A percentile compares a stretch with the other conserved stretches of the same genome.
These are phyloP conservation scores for Zaprionus inermis DNA, from an alignment of 1,140 invertebrate genomes.

Conservation along the genomic window DNA sequence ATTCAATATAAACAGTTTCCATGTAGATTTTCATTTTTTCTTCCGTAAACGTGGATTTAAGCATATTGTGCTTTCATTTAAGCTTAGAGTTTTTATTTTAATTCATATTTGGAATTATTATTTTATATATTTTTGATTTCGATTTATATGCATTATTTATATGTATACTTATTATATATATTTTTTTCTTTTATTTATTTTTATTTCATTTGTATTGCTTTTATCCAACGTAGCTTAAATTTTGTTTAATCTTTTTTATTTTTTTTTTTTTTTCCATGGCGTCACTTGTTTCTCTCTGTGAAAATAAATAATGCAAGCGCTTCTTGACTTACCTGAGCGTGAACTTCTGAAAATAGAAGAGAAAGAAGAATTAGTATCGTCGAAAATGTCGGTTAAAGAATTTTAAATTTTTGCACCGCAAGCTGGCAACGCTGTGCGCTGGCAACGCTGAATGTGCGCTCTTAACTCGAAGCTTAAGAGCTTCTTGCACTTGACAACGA, in stretches of 20 bases:
- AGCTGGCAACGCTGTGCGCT: slow-evolving; percentile 46
- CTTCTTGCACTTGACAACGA: slow-evolving; percentile 4
- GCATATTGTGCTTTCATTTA: too few species aligned
- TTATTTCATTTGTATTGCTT: not conserved
- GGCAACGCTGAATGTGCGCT: slow-evolving; percentile 30
- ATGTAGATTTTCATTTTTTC: too few species aligned
- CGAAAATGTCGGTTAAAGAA: slow-evolving; percentile 36
- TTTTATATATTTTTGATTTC: not conserved
- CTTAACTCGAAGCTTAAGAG: slow-evolving; percentile 56
- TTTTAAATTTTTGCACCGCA: slow-evolving; percentile 31
- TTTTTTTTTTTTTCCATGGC: not conserved
- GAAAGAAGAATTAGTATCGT: not conserved
- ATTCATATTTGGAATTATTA: not conserved
- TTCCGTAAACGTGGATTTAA: too few species aligned
- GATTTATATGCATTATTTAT: too few species aligned
- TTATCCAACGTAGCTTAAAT: not conserved
- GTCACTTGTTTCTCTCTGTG: slow-evolving; percentile 59
- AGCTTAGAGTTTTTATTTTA: too few species aligned
- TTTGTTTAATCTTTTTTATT: not conserved
- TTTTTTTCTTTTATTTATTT: too few species aligned
- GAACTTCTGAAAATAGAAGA: slow-evolving; percentile 18
- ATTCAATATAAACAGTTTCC: too few species aligned
- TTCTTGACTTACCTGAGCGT: slow-evolving; percentile 43
- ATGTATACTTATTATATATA: too few species aligned
- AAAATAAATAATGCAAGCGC: not conserved